These are phyloP conservation scores for Pseudomugil gertrudae DNA, from an alignment of 2,797 vertebrate genomes.

Conservation along the genomic window DNA sequence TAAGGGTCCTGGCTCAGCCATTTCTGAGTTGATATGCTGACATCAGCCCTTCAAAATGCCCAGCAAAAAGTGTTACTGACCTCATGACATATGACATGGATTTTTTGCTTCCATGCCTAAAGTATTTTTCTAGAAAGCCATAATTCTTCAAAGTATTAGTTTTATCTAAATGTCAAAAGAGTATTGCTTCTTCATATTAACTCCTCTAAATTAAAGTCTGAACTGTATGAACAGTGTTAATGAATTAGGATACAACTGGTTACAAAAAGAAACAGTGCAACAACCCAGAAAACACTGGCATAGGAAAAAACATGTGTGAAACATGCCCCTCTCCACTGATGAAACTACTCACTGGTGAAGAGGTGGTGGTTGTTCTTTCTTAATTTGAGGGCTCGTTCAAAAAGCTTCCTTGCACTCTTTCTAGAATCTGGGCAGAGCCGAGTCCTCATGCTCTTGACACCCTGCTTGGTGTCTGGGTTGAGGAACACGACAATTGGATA, in stretches of 20 bases:
- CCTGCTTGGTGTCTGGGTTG: conserved; percentile 97
- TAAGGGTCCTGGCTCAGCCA: not conserved
- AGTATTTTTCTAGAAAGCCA: not conserved
- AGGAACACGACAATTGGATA: conserved; percentile 98
- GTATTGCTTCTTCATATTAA: not conserved
- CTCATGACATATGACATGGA: not conserved
- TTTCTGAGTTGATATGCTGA: not conserved
- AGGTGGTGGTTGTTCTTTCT: conserved; percentile 98
- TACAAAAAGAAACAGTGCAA: not conserved
- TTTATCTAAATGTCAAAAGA: not conserved
- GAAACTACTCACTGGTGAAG: conserved; percentile 91
- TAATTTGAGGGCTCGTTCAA: conserved; percentile 94
- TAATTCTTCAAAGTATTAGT: too few relatives aligned
- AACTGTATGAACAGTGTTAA: not conserved
- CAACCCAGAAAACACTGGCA: not conserved
- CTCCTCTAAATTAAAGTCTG: not conserved
- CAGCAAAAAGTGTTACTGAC: not conserved
- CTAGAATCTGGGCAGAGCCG: conserved; percentile 94
- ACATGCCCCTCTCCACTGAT: not conserved
- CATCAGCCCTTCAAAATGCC: not conserved
- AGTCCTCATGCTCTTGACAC: conserved; percentile 97
- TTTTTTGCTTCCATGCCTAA: not conserved
- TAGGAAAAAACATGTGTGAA: not conserved
- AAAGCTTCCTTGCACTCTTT: conserved; percentile 95
- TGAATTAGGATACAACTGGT: not conserved